These are phyloP conservation scores for Enchytraeus crypticus DNA, from an alignment of 2,888 invertebrate species.

Conservation along the genomic window DNA sequence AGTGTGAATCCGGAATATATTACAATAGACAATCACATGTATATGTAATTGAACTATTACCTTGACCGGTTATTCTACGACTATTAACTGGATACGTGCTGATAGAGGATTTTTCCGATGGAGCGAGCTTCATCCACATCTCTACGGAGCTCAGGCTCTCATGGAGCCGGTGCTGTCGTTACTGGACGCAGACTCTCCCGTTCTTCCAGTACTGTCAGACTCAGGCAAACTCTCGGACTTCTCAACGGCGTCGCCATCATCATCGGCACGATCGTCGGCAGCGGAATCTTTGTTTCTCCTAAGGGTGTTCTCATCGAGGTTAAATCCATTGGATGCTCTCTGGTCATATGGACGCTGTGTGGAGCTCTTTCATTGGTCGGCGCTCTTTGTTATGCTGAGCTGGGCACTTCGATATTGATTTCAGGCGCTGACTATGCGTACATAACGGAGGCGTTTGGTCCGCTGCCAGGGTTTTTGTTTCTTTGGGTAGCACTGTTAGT, in stretches of 20 bases:
- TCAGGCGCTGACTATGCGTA: conserved; percentile 82
- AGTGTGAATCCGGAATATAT: too few species aligned
- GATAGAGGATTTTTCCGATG: too few species aligned
- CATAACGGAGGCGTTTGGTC: conserved; percentile 76
- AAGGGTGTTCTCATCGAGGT: conserved; percentile 74
- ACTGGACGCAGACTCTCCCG: too few species aligned
- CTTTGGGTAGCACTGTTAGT: conserved; percentile 83
- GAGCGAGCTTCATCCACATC: too few species aligned
- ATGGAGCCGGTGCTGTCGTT: too few species aligned
- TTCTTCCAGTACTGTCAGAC: conserved; percentile 26
- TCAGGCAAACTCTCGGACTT: conserved; percentile 77
- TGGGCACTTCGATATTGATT: conserved; percentile 44
- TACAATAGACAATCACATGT: too few species aligned
- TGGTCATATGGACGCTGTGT: conserved; percentile 80
- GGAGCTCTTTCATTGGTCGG: conserved; percentile 54
- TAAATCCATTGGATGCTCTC: conserved; percentile 78
- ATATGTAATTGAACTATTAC: too few species aligned
- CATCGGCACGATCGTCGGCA: conserved; percentile 84
- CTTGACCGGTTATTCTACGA: too few species aligned
- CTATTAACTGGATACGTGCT: too few species aligned
- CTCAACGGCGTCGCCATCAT: conserved; percentile 85
- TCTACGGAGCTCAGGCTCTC: too few species aligned
- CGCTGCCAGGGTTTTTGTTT: conserved; percentile 71
- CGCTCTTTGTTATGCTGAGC: conserved; percentile 47
- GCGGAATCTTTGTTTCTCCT: conserved; percentile 91